These are phyloP conservation scores for Condylura cristata DNA, from an alignment of 2,113 vertebrate genomes.

Conservation along the genomic window DNA sequence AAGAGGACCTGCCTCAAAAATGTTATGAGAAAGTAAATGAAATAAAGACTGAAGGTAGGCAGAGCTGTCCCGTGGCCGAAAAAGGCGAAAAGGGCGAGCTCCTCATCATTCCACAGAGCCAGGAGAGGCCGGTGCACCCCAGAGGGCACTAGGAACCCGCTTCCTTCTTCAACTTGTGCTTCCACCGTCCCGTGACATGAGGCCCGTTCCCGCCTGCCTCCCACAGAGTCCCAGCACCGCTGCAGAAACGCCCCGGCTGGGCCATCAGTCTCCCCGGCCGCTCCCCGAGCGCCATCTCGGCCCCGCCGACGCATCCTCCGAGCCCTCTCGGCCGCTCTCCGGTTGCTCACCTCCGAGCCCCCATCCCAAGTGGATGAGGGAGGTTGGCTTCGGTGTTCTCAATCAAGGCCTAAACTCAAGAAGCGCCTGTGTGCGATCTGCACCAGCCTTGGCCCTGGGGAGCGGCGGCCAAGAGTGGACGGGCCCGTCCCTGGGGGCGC, in stretches of 20 bases:
- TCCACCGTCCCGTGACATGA: background rate
- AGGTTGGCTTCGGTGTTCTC: background rate
- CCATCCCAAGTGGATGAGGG: background rate
- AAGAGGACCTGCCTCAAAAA: background rate
- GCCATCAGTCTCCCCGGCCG: background rate
- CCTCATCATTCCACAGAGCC: no score
- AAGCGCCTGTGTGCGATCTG: background rate
- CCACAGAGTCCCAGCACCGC: background rate
- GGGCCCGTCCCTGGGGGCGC: background rate
- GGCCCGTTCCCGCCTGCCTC: background rate
- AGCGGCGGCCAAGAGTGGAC: background rate
- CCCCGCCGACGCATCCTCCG: background rate
- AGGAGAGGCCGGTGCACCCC: background rate
- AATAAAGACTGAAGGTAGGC: background rate
- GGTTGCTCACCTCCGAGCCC: background rate
- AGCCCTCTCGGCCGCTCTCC: background rate
- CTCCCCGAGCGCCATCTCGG: background rate
- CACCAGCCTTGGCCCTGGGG: background rate
- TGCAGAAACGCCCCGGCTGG: background rate
- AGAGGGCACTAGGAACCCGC: background rate
- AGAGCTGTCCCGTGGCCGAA: background rate
- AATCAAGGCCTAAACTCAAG: background rate
- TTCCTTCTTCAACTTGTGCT: background rate
- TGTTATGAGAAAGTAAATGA: background rate
- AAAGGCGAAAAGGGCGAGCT: no score